These are phyloP conservation scores for Pangasius djambal DNA, from an alignment of 2,797 vertebrate genomes.

Conservation along the genomic window DNA sequence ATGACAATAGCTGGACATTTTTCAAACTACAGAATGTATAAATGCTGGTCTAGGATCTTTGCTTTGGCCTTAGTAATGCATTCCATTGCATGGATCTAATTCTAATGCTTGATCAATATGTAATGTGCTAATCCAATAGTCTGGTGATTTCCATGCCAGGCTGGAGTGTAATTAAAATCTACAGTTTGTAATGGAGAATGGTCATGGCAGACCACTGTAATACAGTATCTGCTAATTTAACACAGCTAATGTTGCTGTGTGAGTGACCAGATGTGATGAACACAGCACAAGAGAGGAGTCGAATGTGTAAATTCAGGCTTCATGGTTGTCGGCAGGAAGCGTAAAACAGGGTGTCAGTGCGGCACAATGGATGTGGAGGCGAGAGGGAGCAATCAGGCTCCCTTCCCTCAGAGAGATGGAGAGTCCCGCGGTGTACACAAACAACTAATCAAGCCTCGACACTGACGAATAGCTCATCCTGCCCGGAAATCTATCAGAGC, in stretches of 20 bases:
- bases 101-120: background rate
- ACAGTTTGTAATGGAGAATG: background rate
- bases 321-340: conserved; percentile 75
- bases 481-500: conserved; percentile 88
- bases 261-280: conserved; percentile 6
- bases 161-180: conserved; percentile 20
- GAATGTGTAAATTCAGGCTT: conserved; percentile 79
- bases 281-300: conserved; percentile 32
- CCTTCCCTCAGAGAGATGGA: conserved; percentile 89
- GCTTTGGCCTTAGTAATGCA: background rate
- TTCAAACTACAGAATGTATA: background rate
- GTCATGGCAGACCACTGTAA: background rate
- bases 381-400: conserved; percentile 87
- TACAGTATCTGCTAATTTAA: conserved; percentile 6
- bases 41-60: background rate
- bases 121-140: background rate
- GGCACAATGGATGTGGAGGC: conserved; percentile 80
- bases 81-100: background rate
- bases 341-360: conserved; percentile 81
- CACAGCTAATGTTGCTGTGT: background rate
- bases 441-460: conserved; percentile 87
- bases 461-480: conserved; percentile 86
- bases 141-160: background rate
- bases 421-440: conserved; percentile 86
- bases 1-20: background rate